Evolutionary conservation across 2,888 invertebrate species (phyloP).

Genomic region (Drosophila formosana): DNA sequence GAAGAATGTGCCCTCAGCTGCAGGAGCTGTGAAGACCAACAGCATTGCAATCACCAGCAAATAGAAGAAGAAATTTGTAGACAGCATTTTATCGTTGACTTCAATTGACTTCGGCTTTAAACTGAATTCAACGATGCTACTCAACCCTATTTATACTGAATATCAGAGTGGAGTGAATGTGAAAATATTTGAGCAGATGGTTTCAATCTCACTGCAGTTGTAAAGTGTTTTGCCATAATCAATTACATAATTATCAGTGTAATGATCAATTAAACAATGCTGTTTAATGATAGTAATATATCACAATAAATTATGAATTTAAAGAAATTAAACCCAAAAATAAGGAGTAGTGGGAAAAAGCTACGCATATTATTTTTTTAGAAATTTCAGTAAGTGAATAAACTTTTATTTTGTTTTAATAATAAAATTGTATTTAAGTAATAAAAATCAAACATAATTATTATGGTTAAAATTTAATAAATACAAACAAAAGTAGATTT

Average conservation of each 20-base stretch:
- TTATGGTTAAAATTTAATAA: no score
- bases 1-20: slow-evolving; percentile 28
- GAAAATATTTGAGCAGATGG: slow-evolving; percentile 18
- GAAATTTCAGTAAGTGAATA: no score
- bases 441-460: no score
- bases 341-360: no score
- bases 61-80: slow-evolving; percentile 26
- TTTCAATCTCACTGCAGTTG: not conserved
- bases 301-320: no score
- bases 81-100: slow-evolving; percentile 25
- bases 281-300: not conserved
- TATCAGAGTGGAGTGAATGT: not conserved
- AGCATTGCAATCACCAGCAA: slow-evolving; percentile 26
- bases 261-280: not conserved
- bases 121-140: slow-evolving; percentile 1
- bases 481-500: no score
- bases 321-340: no score
- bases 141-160: slow-evolving; percentile 13
- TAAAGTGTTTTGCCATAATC: not conserved
- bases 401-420: no score
- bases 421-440: no score
- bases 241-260: not conserved
- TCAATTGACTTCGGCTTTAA: not conserved
- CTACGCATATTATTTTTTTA: no score
- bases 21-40: slow-evolving; percentile 31